Evolutionary conservation across 2,797 vertebrate species (phyloP), one percentile per base, ranked within the genome.

Genomic region (Gymnoscopelus microlampas): DNA sequence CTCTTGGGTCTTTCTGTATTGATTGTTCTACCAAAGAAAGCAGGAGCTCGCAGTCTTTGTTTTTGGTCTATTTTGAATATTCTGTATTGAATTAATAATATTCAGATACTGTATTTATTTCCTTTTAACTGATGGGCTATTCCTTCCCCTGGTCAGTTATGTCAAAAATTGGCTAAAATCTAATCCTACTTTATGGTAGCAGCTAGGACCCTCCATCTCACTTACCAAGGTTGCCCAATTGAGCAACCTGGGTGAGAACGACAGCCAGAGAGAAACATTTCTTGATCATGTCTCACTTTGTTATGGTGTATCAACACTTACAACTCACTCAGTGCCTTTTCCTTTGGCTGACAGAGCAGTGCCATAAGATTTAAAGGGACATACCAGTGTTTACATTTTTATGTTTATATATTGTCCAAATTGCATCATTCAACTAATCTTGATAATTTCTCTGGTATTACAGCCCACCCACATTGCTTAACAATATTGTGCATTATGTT

Each of bases 1-100:
- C 60, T 88, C 49, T 74, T 54, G 53, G 56, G 63, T 56, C 60
- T 71, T 68, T 79, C 49, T 72, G 66, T 82, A 63, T 82, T 8
- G 9, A 39, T 39, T 56, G 61, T 26, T 24, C 14, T 44, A 39
- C 4, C 0, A 3, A 32, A 26, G 12, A 54, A 12, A 14, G 23
- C 19, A 57, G 5, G 32, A 49, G 48, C 9, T 2, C 3, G 11
- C 2, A 4, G 55, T n/a, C 6, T 39, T 73, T 19, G 32, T 49
- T 57, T 63, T 29, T n/a, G 13, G 11, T 26, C 24, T 67, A 4
- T 32, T 14, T 9, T 10, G 39, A 44, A 10, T 44, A 44, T 44
- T 44, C 8, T 44, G 39, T 8, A 44, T 9, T 44, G 7, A 44
- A 44, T 44, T 44, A 44, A 2, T 44, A 44, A 2, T 44, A 44